Base-by-base conservation (phyloP, 1,140 invertebrate species). In the Drosophila fuyamai region DNA sequence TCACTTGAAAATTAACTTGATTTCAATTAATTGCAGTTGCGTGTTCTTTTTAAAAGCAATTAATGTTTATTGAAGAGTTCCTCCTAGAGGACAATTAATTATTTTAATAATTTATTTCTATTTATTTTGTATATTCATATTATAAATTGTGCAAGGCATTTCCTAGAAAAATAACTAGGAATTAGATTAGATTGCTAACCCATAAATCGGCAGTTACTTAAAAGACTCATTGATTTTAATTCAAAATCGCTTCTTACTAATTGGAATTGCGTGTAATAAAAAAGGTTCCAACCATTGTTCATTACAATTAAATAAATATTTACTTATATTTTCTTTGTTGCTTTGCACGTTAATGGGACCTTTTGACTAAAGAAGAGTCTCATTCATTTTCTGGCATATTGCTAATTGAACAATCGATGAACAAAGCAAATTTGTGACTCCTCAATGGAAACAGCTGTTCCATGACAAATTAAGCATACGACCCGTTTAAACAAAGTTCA, bases 381-480 rank as follows among this genome's bases (percentile, higher is more conserved):
- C n/a, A 14, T 5, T 14, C n/a, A 50, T 32, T 12, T 16, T 27
- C n/a, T 5, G 4, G 8, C 16, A 23, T 27, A 10, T 36, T 38
- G 48, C 23, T 57, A 14, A 5, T 40, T 60, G 12, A 27, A 9
- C 13, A 36, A 36, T 12, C 48, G 35, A 51, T 36, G 13, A 10
- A 12, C 4, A 46, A n/a, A 38, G n/a, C 9, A 38, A 14, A 35
- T 48, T 38, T 48, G 16, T 23, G 41, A 53, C 32, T 54, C 13
- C 50, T 57, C 41, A 56, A 48, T 48, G n/a, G 8, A 41, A 57
- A 68, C 67, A 71, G 50, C 50, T 70, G 67, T 32, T 27, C 23
- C 5, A 10, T 18, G 7, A 14, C 38, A 56, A 57, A 70, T 48
- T 56, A 48, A 41, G 27, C 43, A 56, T 48, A 40, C 48, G 50